Evolutionary conservation across 2,888 invertebrate species (phyloP).

Genomic region (Cybosia mesomella): DNA sequence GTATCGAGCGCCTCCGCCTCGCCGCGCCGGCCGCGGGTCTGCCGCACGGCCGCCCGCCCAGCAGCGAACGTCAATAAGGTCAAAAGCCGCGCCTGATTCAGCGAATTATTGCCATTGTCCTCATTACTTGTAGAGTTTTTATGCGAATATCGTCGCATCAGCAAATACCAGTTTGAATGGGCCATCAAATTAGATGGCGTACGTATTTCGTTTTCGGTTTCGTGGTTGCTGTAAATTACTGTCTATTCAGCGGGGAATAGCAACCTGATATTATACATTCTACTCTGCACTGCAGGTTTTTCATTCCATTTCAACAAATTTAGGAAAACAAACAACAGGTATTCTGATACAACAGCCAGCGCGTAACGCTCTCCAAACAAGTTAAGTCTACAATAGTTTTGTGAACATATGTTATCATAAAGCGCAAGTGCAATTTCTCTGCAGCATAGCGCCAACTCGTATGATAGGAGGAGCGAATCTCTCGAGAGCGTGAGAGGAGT

Average conservation of each 20-base stretch:
- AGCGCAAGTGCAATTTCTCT: neutral
- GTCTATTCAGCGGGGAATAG: neutral
- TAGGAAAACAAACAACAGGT: neutral
- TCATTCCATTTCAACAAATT: slow-evolving; percentile 3
- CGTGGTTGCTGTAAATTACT: neutral
- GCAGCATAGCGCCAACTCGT: neutral
- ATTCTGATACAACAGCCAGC: neutral
- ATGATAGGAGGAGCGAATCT: neutral
- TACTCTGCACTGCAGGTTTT: neutral
- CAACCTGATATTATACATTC: neutral
- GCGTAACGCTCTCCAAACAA: neutral
- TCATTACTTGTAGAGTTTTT: neutral
- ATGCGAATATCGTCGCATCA: neutral
- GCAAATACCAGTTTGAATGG: neutral
- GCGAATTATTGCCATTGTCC: slow-evolving; percentile 3
- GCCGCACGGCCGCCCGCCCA: neutral
- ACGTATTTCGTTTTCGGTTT: neutral
- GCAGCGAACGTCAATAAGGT: neutral
- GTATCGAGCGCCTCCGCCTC: neutral
- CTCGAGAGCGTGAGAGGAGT: neutral
- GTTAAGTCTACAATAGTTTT: neutral
- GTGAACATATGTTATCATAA: neutral
- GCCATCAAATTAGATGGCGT: neutral
- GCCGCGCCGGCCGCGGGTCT: neutral
- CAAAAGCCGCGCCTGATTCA: neutral